Conservation (phyloP, 1,140 invertebrate genomes). For the Triops cancriformis region DNA sequence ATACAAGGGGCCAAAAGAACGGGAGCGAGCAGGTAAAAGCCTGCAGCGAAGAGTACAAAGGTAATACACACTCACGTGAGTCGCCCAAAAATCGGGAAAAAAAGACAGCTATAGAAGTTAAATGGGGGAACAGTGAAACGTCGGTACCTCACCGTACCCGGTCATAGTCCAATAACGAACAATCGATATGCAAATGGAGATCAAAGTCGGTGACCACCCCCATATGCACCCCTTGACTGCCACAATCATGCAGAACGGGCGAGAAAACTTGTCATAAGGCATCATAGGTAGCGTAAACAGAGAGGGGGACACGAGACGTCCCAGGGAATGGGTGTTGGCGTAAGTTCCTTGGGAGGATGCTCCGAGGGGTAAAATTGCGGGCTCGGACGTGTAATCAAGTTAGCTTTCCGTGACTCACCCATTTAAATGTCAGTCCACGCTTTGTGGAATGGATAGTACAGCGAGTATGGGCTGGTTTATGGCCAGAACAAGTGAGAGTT, state of each 20-base stretch:
- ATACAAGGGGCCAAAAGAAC: not conserved
- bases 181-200: constrained; percentile 3
- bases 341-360: not conserved
- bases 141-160: not conserved
- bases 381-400: not conserved
- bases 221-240: not conserved
- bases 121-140: not conserved
- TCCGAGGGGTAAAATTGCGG: not conserved
- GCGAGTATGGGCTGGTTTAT: not conserved
- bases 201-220: not conserved
- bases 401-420: constrained; percentile 9
- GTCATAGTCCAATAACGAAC: not conserved
- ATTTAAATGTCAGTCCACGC: not conserved
- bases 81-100: not conserved
- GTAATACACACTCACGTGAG: not conserved
- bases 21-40: not conserved
- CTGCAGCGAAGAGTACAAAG: not conserved
- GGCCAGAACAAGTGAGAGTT: too few species aligned
- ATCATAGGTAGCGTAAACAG: not conserved
- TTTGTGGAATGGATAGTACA: not conserved
- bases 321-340: not conserved
- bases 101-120: too few species aligned
- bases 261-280: not conserved
- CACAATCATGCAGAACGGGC: not conserved
- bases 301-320: not conserved